Percentiles rank a stretch among this genome's conserved stretches.
Conservation (phyloP, 1,140 invertebrate genomes). For the Drosophila orosa region DNA sequence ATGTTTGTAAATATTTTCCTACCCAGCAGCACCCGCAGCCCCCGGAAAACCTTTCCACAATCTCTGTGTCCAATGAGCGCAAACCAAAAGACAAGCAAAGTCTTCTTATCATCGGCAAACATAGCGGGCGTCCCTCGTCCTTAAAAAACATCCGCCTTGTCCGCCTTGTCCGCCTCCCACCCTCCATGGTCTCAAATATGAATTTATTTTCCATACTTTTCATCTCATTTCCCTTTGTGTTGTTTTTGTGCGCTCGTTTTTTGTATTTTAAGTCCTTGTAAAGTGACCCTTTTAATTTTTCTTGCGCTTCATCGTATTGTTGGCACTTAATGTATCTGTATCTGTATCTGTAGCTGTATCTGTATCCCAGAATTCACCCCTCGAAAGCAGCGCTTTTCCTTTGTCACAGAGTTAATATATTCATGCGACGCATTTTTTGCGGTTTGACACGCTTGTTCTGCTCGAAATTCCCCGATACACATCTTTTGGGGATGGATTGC, state of each 20-base stretch:
- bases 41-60: conserved; percentile 42
- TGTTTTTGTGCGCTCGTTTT: conserved; percentile 53
- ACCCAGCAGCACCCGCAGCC: conserved; percentile 5
- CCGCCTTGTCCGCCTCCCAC: background rate
- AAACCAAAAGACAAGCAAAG: conserved; percentile 44
- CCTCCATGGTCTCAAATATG: conserved; percentile 64
- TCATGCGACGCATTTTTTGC: conserved; percentile 77
- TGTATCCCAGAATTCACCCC: conserved; percentile 28
- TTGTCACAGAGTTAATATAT: conserved; percentile 74
- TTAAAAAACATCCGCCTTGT: conserved; percentile 13
- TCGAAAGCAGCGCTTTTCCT: conserved; percentile 34
- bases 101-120: conserved; percentile 71
- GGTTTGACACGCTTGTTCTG: conserved; percentile 83
- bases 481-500: background rate
- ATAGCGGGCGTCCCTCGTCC: conserved; percentile 38
- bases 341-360: conserved; percentile 21
- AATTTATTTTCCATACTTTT: conserved; percentile 83
- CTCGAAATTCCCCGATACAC: conserved; percentile 54
- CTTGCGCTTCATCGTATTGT: conserved; percentile 71
- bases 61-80: conserved; percentile 31
- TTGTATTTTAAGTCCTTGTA: conserved; percentile 75
- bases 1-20: conserved; percentile 79
- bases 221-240: conserved; percentile 69
- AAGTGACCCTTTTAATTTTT: conserved; percentile 84
- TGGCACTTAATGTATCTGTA: conserved; percentile 71